A percentile compares a stretch with the other conserved stretches of the same genome.
These are phyloP conservation scores for Dolichopus griseipennis DNA, from an alignment of 2,888 invertebrate genomes.

Conservation along the genomic window DNA sequence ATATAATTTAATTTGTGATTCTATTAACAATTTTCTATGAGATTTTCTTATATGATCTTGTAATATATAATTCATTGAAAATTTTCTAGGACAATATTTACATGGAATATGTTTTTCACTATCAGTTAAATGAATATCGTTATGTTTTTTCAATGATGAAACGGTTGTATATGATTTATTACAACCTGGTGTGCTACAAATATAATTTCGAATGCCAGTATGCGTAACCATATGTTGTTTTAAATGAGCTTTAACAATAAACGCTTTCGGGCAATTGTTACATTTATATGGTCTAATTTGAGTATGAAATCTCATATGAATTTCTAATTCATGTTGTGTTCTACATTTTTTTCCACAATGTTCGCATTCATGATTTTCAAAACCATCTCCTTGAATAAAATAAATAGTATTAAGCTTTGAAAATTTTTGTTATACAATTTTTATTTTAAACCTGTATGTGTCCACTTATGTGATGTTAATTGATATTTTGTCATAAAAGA, in stretches of 20 bases:
- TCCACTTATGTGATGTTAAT: background rate
- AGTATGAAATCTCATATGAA: background rate
- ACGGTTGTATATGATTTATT: background rate
- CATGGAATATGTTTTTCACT: background rate
- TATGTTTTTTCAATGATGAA: background rate
- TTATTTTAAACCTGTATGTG: background rate
- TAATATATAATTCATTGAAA: background rate
- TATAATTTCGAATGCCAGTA: background rate
- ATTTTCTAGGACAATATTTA: background rate
- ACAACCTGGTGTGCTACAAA: background rate
- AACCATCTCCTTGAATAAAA: background rate
- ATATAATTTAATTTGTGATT: background rate
- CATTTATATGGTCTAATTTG: background rate
- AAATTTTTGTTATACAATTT: background rate
- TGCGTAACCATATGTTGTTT: conserved; percentile 1
- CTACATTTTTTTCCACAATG: background rate
- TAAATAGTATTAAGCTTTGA: background rate
- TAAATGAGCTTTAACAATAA: background rate
- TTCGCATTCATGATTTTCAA: conserved; percentile 1
- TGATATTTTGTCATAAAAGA: conserved; percentile 2
- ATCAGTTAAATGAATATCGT: background rate
- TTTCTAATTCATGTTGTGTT: background rate
- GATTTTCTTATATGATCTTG: background rate
- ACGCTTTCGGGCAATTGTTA: background rate
- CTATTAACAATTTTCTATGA: background rate